phyloP scores from a whole-genome alignment of 2,888 invertebrate genomes.

The Lasius fuliginosus region DNA sequence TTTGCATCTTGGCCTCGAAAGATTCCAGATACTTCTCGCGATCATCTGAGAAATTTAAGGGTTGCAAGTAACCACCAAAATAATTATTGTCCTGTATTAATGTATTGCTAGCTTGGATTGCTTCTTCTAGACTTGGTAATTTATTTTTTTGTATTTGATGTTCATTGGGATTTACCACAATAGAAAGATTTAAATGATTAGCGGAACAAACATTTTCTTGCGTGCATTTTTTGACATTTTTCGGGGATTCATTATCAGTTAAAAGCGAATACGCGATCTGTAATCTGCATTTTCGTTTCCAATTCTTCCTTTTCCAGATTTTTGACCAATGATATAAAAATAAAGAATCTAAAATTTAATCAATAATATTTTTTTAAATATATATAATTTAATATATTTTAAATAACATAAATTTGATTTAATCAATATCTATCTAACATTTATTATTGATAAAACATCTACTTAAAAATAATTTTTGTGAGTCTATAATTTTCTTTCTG shows the following conservation, averaged over 20 bases:
- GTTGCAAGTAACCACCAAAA: slow-evolving; percentile 74
- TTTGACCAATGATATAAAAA: slow-evolving; percentile 43
- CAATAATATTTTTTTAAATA: background rate
- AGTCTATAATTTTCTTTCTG: slow-evolving; percentile 1
- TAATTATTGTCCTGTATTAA: slow-evolving; percentile 69
- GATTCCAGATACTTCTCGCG: slow-evolving; percentile 73
- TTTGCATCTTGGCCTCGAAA: slow-evolving; percentile 67
- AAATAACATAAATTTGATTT: background rate
- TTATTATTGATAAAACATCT: background rate
- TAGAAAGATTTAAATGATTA: background rate
- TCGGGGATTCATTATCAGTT: slow-evolving; percentile 23
- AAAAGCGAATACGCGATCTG: slow-evolving; percentile 88
- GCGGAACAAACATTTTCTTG: background rate
- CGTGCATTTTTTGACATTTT: background rate
- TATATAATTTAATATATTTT: background rate
- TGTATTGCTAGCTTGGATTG: slow-evolving; percentile 67
- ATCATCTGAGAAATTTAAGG: slow-evolving; percentile 70
- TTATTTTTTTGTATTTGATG: background rate
- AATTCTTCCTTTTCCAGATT: slow-evolving; percentile 87
- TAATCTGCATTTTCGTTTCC: slow-evolving; percentile 89
- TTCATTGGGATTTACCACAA: background rate
- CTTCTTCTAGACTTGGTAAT: slow-evolving; percentile 73
- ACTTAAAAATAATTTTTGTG: background rate
- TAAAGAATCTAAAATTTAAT: slow-evolving; percentile 59
- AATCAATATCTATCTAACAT: background rate